These are phyloP conservation scores for Lepas anatifera DNA, from an alignment of 2,888 invertebrate genomes.

Conservation along the genomic window DNA sequence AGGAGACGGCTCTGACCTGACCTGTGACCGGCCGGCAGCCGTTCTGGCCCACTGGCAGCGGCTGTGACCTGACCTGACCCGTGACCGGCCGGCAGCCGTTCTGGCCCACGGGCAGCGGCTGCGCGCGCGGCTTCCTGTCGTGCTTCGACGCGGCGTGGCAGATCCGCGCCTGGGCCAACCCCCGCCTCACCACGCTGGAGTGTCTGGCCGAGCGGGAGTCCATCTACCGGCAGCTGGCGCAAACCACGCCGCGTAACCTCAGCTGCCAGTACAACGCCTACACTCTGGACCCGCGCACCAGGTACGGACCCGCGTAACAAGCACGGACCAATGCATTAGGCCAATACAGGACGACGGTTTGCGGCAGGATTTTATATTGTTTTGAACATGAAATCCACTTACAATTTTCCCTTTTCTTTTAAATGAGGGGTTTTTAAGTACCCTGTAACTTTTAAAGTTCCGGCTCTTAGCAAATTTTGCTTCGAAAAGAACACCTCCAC, in stretches of 20 bases:
- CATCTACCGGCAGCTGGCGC: constrained; percentile 74
- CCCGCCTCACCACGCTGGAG: constrained; percentile 56
- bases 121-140: constrained; percentile 91
- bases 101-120: constrained; percentile 98
- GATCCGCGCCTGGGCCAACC: constrained; percentile 65
- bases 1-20: too few species aligned
- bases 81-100: constrained; percentile 56
- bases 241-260: constrained; percentile 93
- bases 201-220: constrained; percentile 91
- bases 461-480: too few species aligned
- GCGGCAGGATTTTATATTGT: too few species aligned
- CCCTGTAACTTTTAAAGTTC: too few species aligned
- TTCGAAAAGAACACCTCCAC: too few species aligned
- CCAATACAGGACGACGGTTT: too few species aligned
- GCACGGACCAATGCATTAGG: too few species aligned
- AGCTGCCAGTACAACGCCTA: constrained; percentile 55
- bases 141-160: constrained; percentile 95
- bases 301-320: constrained; percentile 30
- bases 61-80: too few species aligned
- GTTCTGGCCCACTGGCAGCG: too few species aligned
- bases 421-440: too few species aligned
- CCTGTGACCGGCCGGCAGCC: constrained; percentile 47
- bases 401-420: too few species aligned
- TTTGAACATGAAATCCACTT: too few species aligned
- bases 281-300: constrained; percentile 28